These are phyloP conservation scores for Hylyphantes graminicola DNA, from an alignment of 1,140 invertebrate species.

Conservation along the genomic window DNA sequence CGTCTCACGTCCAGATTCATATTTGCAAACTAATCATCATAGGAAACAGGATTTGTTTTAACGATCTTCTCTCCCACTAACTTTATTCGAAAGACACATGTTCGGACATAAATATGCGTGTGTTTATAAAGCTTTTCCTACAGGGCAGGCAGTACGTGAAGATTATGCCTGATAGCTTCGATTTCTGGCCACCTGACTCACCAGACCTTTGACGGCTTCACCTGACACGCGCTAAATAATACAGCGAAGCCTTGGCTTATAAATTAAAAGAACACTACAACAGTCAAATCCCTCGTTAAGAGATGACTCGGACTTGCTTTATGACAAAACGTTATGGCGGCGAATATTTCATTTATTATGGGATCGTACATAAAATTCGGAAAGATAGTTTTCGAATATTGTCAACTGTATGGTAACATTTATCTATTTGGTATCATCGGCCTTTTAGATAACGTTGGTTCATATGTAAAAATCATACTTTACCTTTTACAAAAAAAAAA, in stretches of 20 bases:
- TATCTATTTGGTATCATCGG: too few relatives aligned
- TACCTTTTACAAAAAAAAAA: too few relatives aligned
- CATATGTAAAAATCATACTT: too few relatives aligned
- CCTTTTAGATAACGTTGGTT: too few relatives aligned
- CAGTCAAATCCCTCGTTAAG: constrained; percentile 57
- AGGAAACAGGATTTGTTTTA: constrained; percentile 46
- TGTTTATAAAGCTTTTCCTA: constrained; percentile 56
- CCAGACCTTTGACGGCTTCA: constrained; percentile 48
- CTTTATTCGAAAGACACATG: constrained; percentile 54
- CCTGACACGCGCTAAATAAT: constrained; percentile 57
- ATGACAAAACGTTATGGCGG: constrained; percentile 58
- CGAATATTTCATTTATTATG: constrained; percentile 57
- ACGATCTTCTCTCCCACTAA: constrained; percentile 49
- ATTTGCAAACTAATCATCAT: constrained; percentile 55
- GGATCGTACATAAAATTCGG: too few relatives aligned
- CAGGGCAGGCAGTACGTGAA: constrained; percentile 46
- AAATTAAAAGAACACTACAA: constrained; percentile 60
- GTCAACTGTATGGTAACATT: too few relatives aligned
- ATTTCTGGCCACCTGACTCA: constrained; percentile 43
- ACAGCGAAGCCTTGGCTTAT: constrained; percentile 57
- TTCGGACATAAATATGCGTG: constrained; percentile 56
- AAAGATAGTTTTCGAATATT: too few relatives aligned
- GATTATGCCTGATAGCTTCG: constrained; percentile 26
- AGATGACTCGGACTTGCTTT: constrained; percentile 55
- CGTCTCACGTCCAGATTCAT: constrained; percentile 45